Evolutionary conservation across 2,113 vertebrate genomes (phyloP), one percentile per base, ranked within the genome.

Genomic region (Rhea americana): DNA sequence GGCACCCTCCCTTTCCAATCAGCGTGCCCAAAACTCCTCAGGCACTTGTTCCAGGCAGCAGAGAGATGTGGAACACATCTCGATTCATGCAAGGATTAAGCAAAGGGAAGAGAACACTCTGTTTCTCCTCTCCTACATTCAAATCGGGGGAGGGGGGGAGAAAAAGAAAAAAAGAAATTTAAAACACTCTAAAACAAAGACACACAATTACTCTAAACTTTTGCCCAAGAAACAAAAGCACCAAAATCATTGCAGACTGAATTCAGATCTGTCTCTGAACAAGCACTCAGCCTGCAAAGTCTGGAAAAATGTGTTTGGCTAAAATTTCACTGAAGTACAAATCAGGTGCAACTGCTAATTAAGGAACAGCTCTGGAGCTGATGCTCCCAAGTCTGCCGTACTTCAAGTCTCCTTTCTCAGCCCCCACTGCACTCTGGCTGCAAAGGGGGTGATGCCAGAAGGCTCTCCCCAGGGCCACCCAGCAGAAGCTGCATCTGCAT

Each of bases 81-180:
- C 78, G 45, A 30, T 74, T 53, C 78, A 43, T 1, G 41, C 39
- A 58, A 73, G 75, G 72, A 73, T 72, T 30, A 43, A 79, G 41
- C n/a, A 45, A n/a, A 75, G 25, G 79, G 90, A 89, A 93, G 59
- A 47, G 93, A 96, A 95, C 77, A n/a, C 45, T 82, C 89, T 48
- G 74, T 79, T 82, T 62, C 55, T 82, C 83, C 58, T 65, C 85
- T 82, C 59, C 83, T 76, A 87, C 92, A 91, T 92, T 90, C 74
- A 78, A 76, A 82, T 35, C 32, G 47, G 8, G 41, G 26, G 11
- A 30, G 9, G 47, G 2, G 2, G 13, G 3, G 1, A 2, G 2
- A 9, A 32, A 13, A 48, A n/a, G 30, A 12, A 7, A 7, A 35
- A 35, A 5, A 14, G 2, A 65, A 59, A 61, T 61, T 95, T 35